A percentile compares a stretch with the other conserved stretches of the same genome.
Conservation (phyloP, 1,140 invertebrate genomes). For the Drosophila equinoxialis region DNA sequence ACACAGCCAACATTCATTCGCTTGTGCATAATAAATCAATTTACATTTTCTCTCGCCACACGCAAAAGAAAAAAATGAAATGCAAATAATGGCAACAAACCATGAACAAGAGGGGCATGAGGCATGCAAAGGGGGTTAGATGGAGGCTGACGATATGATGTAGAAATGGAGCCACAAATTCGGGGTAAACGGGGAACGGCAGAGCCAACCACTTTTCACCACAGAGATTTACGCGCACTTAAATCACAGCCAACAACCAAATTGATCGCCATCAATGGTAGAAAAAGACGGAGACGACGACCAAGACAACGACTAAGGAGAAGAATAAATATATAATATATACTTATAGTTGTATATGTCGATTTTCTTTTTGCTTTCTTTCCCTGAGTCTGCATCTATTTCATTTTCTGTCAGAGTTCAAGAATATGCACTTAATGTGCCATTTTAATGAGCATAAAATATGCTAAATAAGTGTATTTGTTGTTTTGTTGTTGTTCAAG, state of each 20-base stretch:
- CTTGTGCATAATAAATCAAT: constrained; percentile 77
- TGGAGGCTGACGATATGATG: constrained; percentile 3
- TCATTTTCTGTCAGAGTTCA: constrained; percentile 37
- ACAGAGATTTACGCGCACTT: constrained; percentile 75
- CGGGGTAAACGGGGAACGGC: not conserved
- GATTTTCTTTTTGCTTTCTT: constrained; percentile 8
- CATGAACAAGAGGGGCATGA: constrained; percentile 43
- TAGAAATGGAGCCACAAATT: constrained; percentile 21
- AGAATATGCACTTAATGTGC: constrained; percentile 52
- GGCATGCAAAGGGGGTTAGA: not conserved
- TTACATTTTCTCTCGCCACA: constrained; percentile 73
- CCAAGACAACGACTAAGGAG: not conserved
- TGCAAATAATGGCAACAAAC: constrained; percentile 72
- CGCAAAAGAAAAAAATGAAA: constrained; percentile 64
- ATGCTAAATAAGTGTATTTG: constrained; percentile 55
- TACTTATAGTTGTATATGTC: not conserved
- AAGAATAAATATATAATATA: constrained; percentile 5
- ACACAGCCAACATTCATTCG: constrained; percentile 59
- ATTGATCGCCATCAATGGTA: constrained; percentile 67
- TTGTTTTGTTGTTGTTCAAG: constrained; percentile 11
- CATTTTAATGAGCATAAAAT: constrained; percentile 67
- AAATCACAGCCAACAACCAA: constrained; percentile 68
- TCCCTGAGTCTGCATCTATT: constrained; percentile 23
- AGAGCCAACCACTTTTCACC: constrained; percentile 55
- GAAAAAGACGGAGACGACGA: not conserved